Conservation (phyloP, 2,113 vertebrate genomes). For the Epinephelus cyanopodus region DNA sequence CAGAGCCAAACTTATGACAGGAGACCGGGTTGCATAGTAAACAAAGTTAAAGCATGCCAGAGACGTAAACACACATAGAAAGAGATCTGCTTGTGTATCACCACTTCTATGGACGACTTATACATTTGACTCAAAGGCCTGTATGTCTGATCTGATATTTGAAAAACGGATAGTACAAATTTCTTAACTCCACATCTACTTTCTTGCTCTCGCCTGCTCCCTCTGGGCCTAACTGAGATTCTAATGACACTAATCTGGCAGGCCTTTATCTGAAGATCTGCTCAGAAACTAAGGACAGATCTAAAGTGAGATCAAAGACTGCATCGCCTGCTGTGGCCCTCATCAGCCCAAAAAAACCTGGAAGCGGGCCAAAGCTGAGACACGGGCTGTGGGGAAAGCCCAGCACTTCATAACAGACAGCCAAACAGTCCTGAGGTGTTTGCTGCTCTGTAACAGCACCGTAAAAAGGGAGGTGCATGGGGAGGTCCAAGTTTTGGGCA, state of each 20-base stretch:
- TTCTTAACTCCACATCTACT: neutral
- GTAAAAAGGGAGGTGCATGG: neutral
- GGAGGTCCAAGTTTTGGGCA: neutral
- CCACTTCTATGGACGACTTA: neutral
- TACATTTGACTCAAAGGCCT: neutral
- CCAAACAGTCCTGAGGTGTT: neutral
- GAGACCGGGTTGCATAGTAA: conserved; percentile 26
- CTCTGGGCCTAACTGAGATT: conserved; percentile 3
- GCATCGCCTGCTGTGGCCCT: neutral
- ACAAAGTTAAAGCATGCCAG: conserved; percentile 29
- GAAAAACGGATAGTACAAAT: neutral
- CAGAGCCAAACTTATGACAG: conserved; percentile 26
- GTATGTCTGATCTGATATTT: neutral
- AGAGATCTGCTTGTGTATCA: neutral
- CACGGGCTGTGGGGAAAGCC: neutral
- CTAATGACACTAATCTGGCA: conserved; percentile 34
- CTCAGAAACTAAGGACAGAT: neutral
- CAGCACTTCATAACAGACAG: neutral
- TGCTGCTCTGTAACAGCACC: neutral
- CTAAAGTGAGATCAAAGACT: conserved; percentile 42
- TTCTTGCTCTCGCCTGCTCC: neutral
- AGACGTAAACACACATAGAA: neutral
- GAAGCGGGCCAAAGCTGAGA: conserved; percentile 37
- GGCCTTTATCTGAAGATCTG: neutral
- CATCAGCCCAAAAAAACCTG: conserved; percentile 25